A percentile compares a stretch with the other conserved stretches of the same genome.
These are phyloP conservation scores for Drosophila lacicola DNA, from an alignment of 2,888 invertebrate genomes.

Conservation along the genomic window DNA sequence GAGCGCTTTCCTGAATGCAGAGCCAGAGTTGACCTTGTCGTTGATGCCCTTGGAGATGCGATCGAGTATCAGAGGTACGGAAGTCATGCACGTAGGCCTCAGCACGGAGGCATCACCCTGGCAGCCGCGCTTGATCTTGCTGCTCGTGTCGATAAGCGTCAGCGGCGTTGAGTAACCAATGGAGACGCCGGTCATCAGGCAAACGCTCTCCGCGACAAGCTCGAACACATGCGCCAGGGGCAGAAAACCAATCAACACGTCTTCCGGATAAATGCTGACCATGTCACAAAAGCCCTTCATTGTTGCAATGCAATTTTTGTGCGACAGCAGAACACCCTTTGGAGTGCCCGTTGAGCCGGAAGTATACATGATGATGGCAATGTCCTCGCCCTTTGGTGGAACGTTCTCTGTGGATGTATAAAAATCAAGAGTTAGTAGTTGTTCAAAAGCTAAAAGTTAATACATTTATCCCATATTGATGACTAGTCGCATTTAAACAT, in stretches of 20 bases:
- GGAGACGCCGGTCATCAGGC: slow-evolving; percentile 93
- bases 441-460: no score
- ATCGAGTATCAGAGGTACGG: slow-evolving; percentile 99
- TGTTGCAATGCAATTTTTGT: slow-evolving; percentile 92
- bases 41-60: slow-evolving; percentile 98
- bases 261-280: slow-evolving; percentile 89
- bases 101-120: slow-evolving; percentile 97
- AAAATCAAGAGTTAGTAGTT: neutral
- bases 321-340: slow-evolving; percentile 94
- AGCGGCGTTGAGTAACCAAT: slow-evolving; percentile 98
- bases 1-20: slow-evolving; percentile 91
- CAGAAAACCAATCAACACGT: slow-evolving; percentile 96
- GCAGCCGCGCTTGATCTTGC: slow-evolving; percentile 97
- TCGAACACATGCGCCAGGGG: slow-evolving; percentile 99
- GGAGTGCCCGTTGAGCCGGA: slow-evolving; percentile 98
- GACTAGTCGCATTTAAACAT: slow-evolving; percentile 51
- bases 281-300: slow-evolving; percentile 93
- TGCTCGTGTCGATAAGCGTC: slow-evolving; percentile 96
- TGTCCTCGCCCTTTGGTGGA: slow-evolving; percentile 90
- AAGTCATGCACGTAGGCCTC: slow-evolving; percentile 96
- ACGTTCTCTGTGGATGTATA: slow-evolving; percentile 85
- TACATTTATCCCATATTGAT: no score
- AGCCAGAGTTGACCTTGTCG: slow-evolving; percentile 95
- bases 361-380: slow-evolving; percentile 99
- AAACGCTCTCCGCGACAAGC: slow-evolving; percentile 94